Evolutionary conservation across 2,113 vertebrate genomes (phyloP).

Genomic region (Smithornis capensis): DNA sequence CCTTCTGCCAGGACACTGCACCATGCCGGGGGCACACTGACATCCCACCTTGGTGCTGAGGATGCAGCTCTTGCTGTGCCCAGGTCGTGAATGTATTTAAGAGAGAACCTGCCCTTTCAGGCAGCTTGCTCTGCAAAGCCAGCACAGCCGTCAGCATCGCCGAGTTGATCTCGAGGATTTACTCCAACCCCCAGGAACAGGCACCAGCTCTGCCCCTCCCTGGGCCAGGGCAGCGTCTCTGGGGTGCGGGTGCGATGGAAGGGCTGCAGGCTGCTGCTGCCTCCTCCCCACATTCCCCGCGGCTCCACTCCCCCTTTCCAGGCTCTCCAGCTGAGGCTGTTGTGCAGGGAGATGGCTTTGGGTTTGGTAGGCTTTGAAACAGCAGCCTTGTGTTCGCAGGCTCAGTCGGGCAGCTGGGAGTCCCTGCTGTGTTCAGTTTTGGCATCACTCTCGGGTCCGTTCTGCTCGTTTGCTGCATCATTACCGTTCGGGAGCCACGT

Average conservation of each 20-base stretch:
- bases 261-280: not conserved
- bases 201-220: not conserved
- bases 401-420: not conserved
- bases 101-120: not conserved
- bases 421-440: not conserved
- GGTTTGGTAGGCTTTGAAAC: not conserved
- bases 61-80: rapidly evolving
- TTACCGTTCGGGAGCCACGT: not conserved
- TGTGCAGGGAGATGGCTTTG: not conserved
- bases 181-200: not conserved
- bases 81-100: not conserved
- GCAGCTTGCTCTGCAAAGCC: not conserved
- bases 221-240: not conserved
- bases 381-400: not conserved
- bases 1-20: rapidly evolving
- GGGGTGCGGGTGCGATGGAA: not conserved
- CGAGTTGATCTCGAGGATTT: rapidly evolving
- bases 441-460: not conserved
- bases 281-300: not conserved
- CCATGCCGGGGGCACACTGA: rapidly evolving
- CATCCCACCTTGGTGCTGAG: not conserved
- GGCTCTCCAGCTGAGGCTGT: not conserved
- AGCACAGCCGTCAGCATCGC: rapidly evolving
- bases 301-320: not conserved
- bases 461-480: not conserved